Evolutionary conservation across 1,140 invertebrate species (phyloP), one percentile per base, ranked within the genome.

Genomic region (Drosophila dunni): DNA sequence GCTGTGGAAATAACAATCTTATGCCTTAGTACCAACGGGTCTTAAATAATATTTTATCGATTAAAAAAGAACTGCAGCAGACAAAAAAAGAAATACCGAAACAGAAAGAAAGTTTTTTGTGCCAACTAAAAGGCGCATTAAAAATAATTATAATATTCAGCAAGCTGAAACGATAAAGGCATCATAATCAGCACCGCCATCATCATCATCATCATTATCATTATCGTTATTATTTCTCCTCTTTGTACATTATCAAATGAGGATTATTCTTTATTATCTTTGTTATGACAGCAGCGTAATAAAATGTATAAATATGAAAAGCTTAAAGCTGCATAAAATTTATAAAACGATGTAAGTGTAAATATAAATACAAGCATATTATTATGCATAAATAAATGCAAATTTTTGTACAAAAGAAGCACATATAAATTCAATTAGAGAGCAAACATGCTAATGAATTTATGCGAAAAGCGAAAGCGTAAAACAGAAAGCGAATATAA

Each of bases 381-480:
- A 20, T 20, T 54, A 42, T 46, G 34, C 34, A 38, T 36, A 61
- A 71, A 65, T 65, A 63, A 67, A 64, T 40, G 46, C 51, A 67
- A 77, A 58, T 64, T 64, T 29, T 67, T 7, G 51, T 11, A 3
- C 4, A 40, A 29, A 29, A 13, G 15, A 24, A 45, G 15, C 42
- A 63, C 78, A 63, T 61, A 86, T 89, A 72, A 85, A 86, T 88
- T 86, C 72, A 88, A 83, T 86, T 86, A 86, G 72, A 71, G 70
- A 50, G 61, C 53, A 64, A 67, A 66, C 68, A 78, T 58, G 69
- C 77, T 84, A 82, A 86, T 88, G 72, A 82, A 88, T 76, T 70
- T 76, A 82, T 54, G 61, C 13, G 38, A 38, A 40, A 29, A 69
- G 48, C 53, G 63, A 48, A 20, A 74, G 50, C 24, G 50, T 2